A percentile compares a stretch with the other conserved stretches of the same genome.
Conservation (phyloP, 2,113 vertebrate species). For the Microcebus murinus region DNA sequence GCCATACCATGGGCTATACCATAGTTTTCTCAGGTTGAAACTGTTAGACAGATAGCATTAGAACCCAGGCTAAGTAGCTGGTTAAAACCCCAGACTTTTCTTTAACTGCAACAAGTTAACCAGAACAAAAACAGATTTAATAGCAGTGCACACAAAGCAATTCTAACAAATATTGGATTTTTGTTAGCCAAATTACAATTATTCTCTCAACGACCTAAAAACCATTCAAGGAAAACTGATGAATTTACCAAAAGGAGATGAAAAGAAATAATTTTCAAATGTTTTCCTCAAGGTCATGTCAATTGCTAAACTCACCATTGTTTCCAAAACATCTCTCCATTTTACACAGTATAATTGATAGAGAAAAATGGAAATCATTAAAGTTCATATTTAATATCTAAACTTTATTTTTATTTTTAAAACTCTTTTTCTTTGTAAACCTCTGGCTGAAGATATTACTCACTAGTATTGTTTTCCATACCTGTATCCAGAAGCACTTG, state of each 20-base stretch:
- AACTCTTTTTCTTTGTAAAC: neutral
- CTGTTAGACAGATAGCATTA: neutral
- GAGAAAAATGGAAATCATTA: neutral
- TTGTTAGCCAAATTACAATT: neutral
- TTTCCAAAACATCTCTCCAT: conserved; percentile 8
- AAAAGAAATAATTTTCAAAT: neutral
- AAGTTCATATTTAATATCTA: neutral
- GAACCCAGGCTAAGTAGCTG: neutral
- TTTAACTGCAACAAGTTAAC: neutral
- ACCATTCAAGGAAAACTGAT: neutral
- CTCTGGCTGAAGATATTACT: neutral
- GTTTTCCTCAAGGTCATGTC: neutral
- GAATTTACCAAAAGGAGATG: neutral
- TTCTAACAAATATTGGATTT: neutral
- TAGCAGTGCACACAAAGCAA: neutral
- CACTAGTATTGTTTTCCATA: neutral
- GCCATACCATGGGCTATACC: neutral
- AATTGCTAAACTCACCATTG: neutral
- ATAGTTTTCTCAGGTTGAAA: neutral
- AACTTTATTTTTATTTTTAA: neutral
- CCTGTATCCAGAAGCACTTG: too few relatives aligned
- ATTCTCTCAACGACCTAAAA: neutral
- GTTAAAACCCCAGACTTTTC: neutral
- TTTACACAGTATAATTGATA: neutral
- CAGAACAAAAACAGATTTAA: neutral